Conservation (phyloP, 2,888 invertebrate genomes). For the Platycheirus albimanus region DNA sequence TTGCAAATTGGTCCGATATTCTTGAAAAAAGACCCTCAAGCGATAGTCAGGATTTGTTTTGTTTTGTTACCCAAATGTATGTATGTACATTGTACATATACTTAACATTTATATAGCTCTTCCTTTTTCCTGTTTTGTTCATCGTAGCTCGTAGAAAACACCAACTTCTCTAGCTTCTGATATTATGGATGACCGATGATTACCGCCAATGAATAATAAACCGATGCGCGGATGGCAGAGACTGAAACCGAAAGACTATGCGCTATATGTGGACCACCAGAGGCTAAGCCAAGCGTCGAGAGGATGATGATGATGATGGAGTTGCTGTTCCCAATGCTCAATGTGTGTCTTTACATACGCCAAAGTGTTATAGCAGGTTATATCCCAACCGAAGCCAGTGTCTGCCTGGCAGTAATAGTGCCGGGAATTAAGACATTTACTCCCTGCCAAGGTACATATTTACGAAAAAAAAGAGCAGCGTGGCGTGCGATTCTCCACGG, state of each 20-base stretch:
- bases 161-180: slow-evolving; percentile 71
- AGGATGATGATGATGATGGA: slow-evolving; percentile 72
- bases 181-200: slow-evolving; percentile 74
- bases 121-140: slow-evolving; percentile 49
- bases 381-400: slow-evolving; percentile 48
- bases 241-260: slow-evolving; percentile 21
- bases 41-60: slow-evolving; percentile 71
- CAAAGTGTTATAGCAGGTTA: slow-evolving; percentile 68
- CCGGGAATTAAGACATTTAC: slow-evolving; percentile 73
- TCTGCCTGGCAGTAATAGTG: slow-evolving; percentile 65
- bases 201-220: slow-evolving; percentile 74
- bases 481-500: slow-evolving; percentile 64
- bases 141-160: slow-evolving; percentile 50
- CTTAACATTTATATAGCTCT: slow-evolving; percentile 5
- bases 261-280: slow-evolving; percentile 70
- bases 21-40: slow-evolving; percentile 56
- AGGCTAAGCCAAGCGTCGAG: slow-evolving; percentile 73
- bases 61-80: slow-evolving; percentile 45
- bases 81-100: no score
- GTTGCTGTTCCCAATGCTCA: slow-evolving; percentile 65
- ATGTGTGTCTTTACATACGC: slow-evolving; percentile 72
- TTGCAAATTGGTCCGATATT: slow-evolving; percentile 73
- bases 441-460: slow-evolving; percentile 71
- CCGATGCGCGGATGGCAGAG: slow-evolving; percentile 48
- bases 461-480: slow-evolving; percentile 49